These are phyloP conservation scores for Podocnemis expansa DNA, from an alignment of 2,113 vertebrate species.

Conservation along the genomic window DNA sequence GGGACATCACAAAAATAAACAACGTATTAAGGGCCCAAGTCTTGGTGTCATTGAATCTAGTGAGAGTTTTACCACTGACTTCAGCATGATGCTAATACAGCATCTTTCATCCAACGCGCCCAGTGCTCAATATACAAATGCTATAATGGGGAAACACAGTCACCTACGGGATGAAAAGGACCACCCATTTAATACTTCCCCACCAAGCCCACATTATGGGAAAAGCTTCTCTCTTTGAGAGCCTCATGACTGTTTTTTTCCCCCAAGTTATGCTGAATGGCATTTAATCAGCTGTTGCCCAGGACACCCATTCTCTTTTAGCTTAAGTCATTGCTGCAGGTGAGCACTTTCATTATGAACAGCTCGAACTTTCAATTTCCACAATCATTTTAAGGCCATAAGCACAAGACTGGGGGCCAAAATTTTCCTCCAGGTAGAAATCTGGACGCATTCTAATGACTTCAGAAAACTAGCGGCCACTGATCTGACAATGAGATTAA, in stretches of 20 bases:
- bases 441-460: neutral
- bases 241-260: slow-evolving; percentile 49
- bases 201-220: neutral
- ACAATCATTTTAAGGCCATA: neutral
- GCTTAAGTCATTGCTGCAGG: slow-evolving; percentile 16
- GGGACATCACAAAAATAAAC: neutral
- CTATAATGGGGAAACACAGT: slow-evolving; percentile 26
- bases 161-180: slow-evolving; percentile 18
- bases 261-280: slow-evolving; percentile 44
- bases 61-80: slow-evolving; percentile 1
- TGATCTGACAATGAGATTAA: neutral
- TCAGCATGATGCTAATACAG: slow-evolving; percentile 16
- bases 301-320: slow-evolving; percentile 36
- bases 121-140: neutral
- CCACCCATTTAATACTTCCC: slow-evolving; percentile 10
- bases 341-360: neutral
- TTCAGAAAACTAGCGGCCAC: neutral
- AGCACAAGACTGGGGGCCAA: neutral
- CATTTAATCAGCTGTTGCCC: slow-evolving; percentile 66
- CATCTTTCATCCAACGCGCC: neutral
- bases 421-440: neutral
- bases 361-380: slow-evolving; percentile 33
- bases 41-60: neutral
- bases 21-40: neutral
- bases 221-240: neutral